Conservation (phyloP, 2,888 invertebrate genomes). For the Ormia ochracea region DNA sequence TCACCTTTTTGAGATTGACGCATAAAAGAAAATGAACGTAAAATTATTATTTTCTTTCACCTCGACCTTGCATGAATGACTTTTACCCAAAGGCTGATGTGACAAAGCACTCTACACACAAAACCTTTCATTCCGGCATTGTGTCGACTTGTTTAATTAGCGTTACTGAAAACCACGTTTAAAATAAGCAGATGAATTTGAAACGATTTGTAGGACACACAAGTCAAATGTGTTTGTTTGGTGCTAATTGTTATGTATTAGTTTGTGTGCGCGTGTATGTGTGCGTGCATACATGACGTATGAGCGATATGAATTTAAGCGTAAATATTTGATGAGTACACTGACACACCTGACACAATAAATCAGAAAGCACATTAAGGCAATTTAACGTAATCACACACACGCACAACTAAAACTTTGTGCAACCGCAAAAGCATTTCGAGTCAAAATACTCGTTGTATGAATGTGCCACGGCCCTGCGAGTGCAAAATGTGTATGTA, state of each 20-base stretch:
- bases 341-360: conserved; percentile 14
- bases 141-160: conserved; percentile 6
- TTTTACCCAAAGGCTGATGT: not conserved
- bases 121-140: not conserved
- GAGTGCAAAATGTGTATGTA: not conserved
- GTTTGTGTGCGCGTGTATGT: not conserved
- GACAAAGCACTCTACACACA: not conserved
- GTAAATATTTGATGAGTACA: not conserved
- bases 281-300: not conserved
- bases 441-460: not conserved
- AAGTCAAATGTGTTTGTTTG: conserved; percentile 3
- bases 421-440: conserved; percentile 12
- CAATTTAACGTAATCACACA: not conserved
- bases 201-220: conserved; percentile 17
- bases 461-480: not conserved
- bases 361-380: not conserved
- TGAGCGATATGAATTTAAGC: conserved; percentile 41
- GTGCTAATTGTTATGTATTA: not conserved
- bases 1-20: not conserved
- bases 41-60: not conserved
- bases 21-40: not conserved
- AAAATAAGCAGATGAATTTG: conserved; percentile 26
- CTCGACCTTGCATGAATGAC: not conserved
- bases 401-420: not conserved
- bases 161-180: conserved; percentile 6